Evolutionary conservation across 2,113 vertebrate genomes (phyloP).

Genomic region (Pelecanoides urinatrix): DNA sequence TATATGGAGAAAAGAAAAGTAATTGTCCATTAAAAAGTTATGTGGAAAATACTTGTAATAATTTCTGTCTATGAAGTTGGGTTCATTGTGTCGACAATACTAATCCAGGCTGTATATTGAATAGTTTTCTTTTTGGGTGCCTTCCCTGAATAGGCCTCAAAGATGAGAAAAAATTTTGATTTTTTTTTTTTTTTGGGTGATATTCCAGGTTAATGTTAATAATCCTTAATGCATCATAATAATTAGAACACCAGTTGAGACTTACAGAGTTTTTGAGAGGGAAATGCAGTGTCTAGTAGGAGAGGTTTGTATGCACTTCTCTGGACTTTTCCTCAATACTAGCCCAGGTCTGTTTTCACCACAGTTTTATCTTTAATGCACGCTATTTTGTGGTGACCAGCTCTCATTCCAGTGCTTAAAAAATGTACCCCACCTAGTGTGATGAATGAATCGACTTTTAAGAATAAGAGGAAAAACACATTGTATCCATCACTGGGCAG

Average conservation of each 20-base stretch:
- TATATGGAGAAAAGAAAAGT: neutral
- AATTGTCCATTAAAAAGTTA: neutral
- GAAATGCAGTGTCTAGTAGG: neutral
- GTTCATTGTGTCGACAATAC: neutral
- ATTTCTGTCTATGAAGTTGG: neutral
- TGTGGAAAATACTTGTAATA: neutral
- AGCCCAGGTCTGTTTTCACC: neutral
- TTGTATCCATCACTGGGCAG: neutral
- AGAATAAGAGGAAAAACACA: constrained; percentile 16
- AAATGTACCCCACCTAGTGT: constrained; percentile 34
- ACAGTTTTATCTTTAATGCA: neutral
- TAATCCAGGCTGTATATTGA: neutral
- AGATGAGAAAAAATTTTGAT: neutral
- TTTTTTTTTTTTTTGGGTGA: neutral
- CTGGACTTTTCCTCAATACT: neutral
- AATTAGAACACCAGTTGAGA: neutral
- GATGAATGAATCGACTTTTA: neutral
- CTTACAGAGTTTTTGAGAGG: neutral
- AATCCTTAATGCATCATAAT: neutral
- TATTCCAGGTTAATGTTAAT: neutral
- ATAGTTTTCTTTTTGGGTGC: neutral
- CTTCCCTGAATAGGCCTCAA: neutral
- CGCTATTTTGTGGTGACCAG: neutral
- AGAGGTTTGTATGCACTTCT: neutral
- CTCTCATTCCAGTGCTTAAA: neutral